phyloP scores from a whole-genome alignment of 2,888 invertebrate species.

The Cosmia trapezina region DNA sequence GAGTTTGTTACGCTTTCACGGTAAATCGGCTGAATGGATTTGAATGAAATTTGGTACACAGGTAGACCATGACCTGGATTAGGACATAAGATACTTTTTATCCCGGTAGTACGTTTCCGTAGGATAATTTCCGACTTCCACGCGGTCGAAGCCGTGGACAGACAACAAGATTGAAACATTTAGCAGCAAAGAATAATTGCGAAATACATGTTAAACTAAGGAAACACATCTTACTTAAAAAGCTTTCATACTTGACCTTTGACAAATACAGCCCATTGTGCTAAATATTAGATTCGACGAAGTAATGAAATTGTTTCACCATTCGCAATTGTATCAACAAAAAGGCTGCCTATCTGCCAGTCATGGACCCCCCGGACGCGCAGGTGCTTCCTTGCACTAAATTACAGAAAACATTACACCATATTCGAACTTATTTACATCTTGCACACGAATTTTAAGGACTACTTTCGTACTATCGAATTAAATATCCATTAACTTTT shows the following conservation, averaged over 20 bases:
- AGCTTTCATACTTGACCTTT: constrained; percentile 5
- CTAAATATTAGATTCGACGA: constrained; percentile 11
- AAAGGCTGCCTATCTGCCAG: constrained; percentile 58
- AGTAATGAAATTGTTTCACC: constrained; percentile 44
- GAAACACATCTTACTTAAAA: not conserved
- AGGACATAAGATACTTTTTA: too few species aligned
- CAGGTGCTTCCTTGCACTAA: constrained; percentile 67
- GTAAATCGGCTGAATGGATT: too few species aligned
- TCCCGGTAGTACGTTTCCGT: too few species aligned
- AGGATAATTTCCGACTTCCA: too few species aligned
- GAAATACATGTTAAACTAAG: not conserved
- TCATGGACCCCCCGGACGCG: constrained; percentile 70
- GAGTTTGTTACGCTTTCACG: too few species aligned
- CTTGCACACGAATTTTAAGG: constrained; percentile 41
- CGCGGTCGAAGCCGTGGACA: too few species aligned
- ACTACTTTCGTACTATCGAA: constrained; percentile 49
- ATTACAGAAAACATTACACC: constrained; percentile 63
- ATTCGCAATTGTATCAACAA: constrained; percentile 71
- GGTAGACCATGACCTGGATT: too few species aligned
- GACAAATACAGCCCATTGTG: constrained; percentile 2
- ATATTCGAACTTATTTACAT: constrained; percentile 54
- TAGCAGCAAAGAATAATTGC: not conserved
- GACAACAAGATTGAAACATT: not conserved
- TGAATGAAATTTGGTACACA: too few species aligned
- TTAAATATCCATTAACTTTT: constrained; percentile 57